These are phyloP conservation scores for Gobionotothen gibberifrons DNA, from an alignment of 2,797 vertebrate species.

Conservation along the genomic window DNA sequence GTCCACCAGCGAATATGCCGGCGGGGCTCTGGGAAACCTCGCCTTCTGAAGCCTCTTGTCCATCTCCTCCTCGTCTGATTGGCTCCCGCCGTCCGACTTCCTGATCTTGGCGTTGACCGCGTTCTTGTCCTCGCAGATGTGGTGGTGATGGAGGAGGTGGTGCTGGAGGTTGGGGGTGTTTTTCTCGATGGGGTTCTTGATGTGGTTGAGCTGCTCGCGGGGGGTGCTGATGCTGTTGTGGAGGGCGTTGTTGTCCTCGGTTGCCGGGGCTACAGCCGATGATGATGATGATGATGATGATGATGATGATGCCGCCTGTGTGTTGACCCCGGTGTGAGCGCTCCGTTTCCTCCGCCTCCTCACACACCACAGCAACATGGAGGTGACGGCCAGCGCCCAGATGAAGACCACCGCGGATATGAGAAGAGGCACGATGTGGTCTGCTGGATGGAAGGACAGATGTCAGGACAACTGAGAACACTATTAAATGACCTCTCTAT, in stretches of 20 bases:
- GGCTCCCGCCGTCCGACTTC: slow-evolving; percentile 82
- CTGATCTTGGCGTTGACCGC: slow-evolving; percentile 89
- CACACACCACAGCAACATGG: slow-evolving; percentile 88
- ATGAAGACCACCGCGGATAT: slow-evolving; percentile 88
- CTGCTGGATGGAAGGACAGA: slow-evolving; percentile 61
- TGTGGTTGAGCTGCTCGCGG: slow-evolving; percentile 93
- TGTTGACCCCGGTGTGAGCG: slow-evolving; percentile 71
- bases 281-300: background rate
- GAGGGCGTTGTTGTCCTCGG: slow-evolving; percentile 84
- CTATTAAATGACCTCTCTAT: background rate
- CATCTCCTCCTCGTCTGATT: slow-evolving; percentile 86
- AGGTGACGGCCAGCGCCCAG: slow-evolving; percentile 87
- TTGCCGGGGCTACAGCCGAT: slow-evolving; percentile 40
- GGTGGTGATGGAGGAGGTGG: slow-evolving; percentile 80
- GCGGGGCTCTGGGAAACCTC: slow-evolving; percentile 84
- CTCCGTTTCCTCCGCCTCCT: slow-evolving; percentile 84
- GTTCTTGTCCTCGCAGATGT: slow-evolving; percentile 88
- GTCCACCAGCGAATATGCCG: slow-evolving; percentile 89
- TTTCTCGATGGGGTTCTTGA: slow-evolving; percentile 94
- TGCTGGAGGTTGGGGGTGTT: slow-evolving; percentile 72
- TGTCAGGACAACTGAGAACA: background rate
- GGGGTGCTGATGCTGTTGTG: slow-evolving; percentile 83
- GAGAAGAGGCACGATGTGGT: slow-evolving; percentile 89
- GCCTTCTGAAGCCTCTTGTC: slow-evolving; percentile 90
- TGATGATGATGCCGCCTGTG: slow-evolving; percentile 11